Conservation (phyloP, 2,888 invertebrate genomes). For the Sinopyrophorus schimmeli region DNA sequence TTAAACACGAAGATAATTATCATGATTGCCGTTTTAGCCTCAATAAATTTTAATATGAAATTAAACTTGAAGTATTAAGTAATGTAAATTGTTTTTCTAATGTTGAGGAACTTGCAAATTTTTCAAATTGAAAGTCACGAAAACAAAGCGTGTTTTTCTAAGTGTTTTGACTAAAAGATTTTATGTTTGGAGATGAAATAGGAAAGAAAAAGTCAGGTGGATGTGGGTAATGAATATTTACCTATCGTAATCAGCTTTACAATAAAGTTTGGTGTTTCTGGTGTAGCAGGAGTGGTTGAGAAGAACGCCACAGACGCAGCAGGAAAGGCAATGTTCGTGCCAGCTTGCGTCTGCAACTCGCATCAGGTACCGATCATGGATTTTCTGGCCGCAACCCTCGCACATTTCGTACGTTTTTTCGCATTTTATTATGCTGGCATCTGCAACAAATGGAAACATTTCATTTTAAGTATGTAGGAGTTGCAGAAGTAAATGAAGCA, state of each 20-base stretch:
- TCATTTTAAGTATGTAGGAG: slow-evolving; percentile 24
- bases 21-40: too few relatives aligned
- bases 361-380: slow-evolving; percentile 93
- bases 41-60: too few relatives aligned
- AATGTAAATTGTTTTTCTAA: not conserved
- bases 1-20: too few relatives aligned
- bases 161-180: too few relatives aligned
- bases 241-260: slow-evolving; percentile 97
- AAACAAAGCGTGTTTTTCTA: too few relatives aligned
- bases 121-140: too few relatives aligned
- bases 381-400: slow-evolving; percentile 93
- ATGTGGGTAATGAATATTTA: too few relatives aligned
- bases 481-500: too few relatives aligned
- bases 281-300: slow-evolving; percentile 94
- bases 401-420: slow-evolving; percentile 87
- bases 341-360: slow-evolving; percentile 92
- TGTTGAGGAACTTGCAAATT: too few relatives aligned
- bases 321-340: slow-evolving; percentile 96
- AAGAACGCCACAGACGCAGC: slow-evolving; percentile 89
- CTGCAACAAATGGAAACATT: slow-evolving; percentile 36
- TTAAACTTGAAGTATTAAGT: too few relatives aligned
- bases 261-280: slow-evolving; percentile 91
- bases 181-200: too few relatives aligned
- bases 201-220: too few relatives aligned
- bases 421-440: slow-evolving; percentile 65